A percentile compares a stretch with the other conserved stretches of the same genome.
These are phyloP conservation scores for Chlorocebus sabaeus DNA, from an alignment of 2,113 vertebrate species.

Conservation along the genomic window DNA sequence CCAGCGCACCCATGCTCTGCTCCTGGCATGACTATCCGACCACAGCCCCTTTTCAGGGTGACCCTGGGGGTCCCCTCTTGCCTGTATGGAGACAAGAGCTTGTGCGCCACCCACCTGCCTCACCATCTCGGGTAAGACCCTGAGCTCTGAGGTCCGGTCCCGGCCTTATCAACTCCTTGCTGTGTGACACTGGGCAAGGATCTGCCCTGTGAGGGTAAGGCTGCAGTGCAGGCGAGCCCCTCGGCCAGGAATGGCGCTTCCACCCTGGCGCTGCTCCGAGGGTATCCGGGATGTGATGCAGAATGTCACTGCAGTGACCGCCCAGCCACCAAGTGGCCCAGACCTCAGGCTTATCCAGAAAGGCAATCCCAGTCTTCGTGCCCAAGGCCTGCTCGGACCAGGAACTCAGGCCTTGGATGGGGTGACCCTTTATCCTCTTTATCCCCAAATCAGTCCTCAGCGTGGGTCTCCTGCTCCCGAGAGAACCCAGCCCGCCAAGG, in stretches of 20 bases:
- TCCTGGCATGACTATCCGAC: not conserved
- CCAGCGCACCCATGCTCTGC: not conserved
- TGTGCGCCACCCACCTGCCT: not conserved
- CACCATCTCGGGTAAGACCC: not conserved
- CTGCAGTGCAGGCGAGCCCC: not conserved
- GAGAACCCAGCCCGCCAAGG: not conserved
- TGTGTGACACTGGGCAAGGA: not conserved
- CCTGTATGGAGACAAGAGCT: not conserved
- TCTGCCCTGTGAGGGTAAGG: not conserved
- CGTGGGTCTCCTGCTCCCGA: not conserved
- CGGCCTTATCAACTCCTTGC: not conserved
- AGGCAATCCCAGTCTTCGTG: not conserved
- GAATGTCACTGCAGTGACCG: not conserved
- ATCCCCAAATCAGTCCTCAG: not conserved
- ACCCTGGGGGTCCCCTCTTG: not conserved
- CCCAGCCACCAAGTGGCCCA: not conserved
- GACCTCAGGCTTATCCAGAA: not conserved
- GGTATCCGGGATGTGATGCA: not conserved
- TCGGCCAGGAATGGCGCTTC: not conserved
- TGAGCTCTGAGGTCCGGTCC: too few species aligned
- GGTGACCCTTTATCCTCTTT: not conserved
- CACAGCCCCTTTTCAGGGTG: not conserved
- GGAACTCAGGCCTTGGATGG: too few species aligned
- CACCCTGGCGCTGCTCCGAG: not conserved
- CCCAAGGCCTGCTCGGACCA: not conserved